These are phyloP conservation scores for Argentina silus DNA, from an alignment of 2,797 vertebrate genomes.

Conservation along the genomic window DNA sequence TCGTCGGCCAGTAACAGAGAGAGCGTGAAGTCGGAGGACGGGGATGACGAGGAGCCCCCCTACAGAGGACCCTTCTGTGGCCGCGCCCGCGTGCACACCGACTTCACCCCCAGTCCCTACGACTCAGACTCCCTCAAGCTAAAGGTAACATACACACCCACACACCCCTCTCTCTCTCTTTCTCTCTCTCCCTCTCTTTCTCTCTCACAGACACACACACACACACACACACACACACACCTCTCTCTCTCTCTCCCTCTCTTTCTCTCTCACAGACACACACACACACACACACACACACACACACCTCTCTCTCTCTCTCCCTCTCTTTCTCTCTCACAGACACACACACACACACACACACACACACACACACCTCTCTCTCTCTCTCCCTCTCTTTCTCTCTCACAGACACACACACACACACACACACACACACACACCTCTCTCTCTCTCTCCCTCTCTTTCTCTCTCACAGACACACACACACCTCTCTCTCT, in stretches of 20 bases:
- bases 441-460: no score
- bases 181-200: no score
- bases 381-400: neutral
- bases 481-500: no score
- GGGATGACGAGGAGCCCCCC: constrained; percentile 94
- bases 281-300: no score
- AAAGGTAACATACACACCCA: constrained; percentile 79
- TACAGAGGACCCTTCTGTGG: constrained; percentile 97
- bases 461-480: no score
- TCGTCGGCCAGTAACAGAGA: constrained; percentile 98
- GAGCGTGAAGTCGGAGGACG: constrained; percentile 97
- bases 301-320: no score
- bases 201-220: neutral
- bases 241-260: neutral
- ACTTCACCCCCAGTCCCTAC: constrained; percentile 97
- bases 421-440: no score
- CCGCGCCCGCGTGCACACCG: constrained; percentile 93
- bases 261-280: neutral
- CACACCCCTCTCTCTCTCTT: neutral
- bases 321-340: no score
- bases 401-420: no score
- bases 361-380: neutral
- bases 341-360: no score
- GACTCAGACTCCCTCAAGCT: constrained; percentile 97
- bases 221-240: neutral